Percentiles rank a stretch among this genome's conserved stretches.
These are phyloP conservation scores for Halcyon leucocephala DNA, from an alignment of 2,797 vertebrate genomes.

Conservation along the genomic window DNA sequence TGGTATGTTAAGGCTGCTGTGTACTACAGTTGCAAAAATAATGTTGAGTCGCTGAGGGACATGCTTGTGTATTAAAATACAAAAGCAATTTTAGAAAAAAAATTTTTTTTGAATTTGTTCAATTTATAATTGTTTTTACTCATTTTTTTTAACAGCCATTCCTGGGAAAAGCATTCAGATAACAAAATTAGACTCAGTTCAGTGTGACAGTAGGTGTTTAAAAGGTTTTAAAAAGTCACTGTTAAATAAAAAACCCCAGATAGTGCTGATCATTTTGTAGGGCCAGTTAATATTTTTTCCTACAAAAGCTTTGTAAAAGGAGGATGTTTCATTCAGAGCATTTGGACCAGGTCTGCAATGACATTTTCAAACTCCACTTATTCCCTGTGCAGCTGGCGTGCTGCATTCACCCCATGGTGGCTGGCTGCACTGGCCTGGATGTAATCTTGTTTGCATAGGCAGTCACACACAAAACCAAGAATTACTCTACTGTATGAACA, in stretches of 20 bases:
- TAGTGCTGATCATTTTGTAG: not conserved
- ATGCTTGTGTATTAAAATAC: not conserved
- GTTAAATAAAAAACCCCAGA: not conserved
- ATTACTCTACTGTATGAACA: constrained; percentile 1
- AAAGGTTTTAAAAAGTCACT: not conserved
- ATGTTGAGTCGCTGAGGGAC: not conserved
- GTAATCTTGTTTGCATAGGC: constrained; percentile 15
- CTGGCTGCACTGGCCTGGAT: constrained; percentile 44
- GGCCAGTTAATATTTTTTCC: not conserved
- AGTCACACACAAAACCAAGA: not conserved
- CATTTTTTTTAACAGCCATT: not conserved
- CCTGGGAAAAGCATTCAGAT: not conserved
- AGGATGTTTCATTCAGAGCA: not conserved
- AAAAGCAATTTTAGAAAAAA: not conserved
- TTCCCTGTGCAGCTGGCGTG: not conserved
- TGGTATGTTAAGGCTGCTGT: not conserved
- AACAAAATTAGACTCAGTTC: not conserved
- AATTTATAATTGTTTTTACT: not conserved
- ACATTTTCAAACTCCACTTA: constrained; percentile 2
- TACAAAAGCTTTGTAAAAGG: not conserved
- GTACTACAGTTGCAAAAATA: not conserved
- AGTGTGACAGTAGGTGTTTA: not conserved
- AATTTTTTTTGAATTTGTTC: not conserved
- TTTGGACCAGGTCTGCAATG: not conserved
- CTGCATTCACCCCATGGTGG: not conserved